Base-by-base conservation (phyloP, 2,888 invertebrate genomes). In the Dermolepida albohirtum region DNA sequence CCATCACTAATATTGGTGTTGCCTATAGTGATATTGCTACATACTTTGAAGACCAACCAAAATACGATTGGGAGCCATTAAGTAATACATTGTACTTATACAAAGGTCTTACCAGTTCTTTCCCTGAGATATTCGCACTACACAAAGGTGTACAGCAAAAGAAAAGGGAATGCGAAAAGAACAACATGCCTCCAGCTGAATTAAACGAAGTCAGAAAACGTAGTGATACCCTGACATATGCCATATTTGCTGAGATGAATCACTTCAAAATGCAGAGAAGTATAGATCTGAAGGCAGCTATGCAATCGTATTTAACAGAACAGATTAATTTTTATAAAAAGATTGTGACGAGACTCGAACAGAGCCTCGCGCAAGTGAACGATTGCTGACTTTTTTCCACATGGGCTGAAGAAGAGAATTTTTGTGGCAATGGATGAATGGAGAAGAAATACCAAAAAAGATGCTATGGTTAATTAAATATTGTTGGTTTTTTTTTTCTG, bases 291-390 rank as follows among this genome's bases (percentile, higher is more conserved):
- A 94, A 93, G 78, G 86, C 88, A 65, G 91, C 95, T 55, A 93
- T 98, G 89, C 93, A 93, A 80, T 89, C 87, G 70, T 97, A 95
- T 82, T 87, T 98, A 68, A 87, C 86, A 72, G 94, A 95, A 77
- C 98, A 98, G 85, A 94, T 98, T 40, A 87, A 87, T 64, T 98
- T 98, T 85, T 97, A 98, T 85, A 92, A 93, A 82, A 92, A 92
- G 80, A 87, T 94, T 72, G 92, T 94, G 67, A 87, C 87, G 54
- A 91, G 90, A 79, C 84, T 94, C 74, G 90, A 93, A 80, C 59
- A 62, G 27, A 62, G 43, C 10, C 39, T 62, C 11, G 7, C 47
- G 44, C 59, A 62, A 47, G 5, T 62, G n/a, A 47, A 47, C 17
- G 59, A 62, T 47, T 62, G 59, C 39, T 62, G 34, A 49, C 7